These are phyloP conservation scores for Leuciscus idus DNA, from an alignment of 2,113 vertebrate species.

Conservation along the genomic window DNA sequence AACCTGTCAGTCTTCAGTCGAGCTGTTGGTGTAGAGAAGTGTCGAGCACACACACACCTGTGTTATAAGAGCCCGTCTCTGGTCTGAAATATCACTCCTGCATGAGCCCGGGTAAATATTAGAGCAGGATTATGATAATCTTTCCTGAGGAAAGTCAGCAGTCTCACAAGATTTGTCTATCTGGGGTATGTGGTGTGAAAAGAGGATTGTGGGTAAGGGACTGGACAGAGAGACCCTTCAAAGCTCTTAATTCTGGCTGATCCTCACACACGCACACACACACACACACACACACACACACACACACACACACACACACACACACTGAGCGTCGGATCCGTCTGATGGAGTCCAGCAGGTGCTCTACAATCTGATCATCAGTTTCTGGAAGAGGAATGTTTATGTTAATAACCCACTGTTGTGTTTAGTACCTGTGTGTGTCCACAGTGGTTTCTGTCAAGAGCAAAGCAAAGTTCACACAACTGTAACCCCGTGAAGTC, in stretches of 20 bases:
- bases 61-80: slow-evolving; percentile 73
- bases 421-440: not conserved
- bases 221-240: slow-evolving; percentile 63
- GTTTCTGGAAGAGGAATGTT: not conserved
- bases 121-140: slow-evolving; percentile 76
- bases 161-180: slow-evolving; percentile 46
- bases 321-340: slow-evolving; percentile 62
- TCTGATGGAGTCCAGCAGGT: slow-evolving; percentile 55
- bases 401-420: not conserved
- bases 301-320: too few species aligned
- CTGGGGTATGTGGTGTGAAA: slow-evolving; percentile 58
- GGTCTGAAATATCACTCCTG: slow-evolving; percentile 68
- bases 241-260: slow-evolving; percentile 71
- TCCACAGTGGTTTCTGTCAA: not conserved
- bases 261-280: slow-evolving; percentile 41
- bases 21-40: slow-evolving; percentile 62
- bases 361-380: not conserved
- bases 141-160: slow-evolving; percentile 37
- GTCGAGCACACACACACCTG: slow-evolving; percentile 57
- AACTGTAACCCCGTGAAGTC: not conserved
- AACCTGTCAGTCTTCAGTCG: not conserved
- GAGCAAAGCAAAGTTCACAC: not conserved
- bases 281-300: too few species aligned
- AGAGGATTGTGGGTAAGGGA: slow-evolving; percentile 52
- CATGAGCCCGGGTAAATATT: slow-evolving; percentile 79